Evolutionary conservation across 2,888 invertebrate genomes (phyloP), one percentile per base, ranked within the genome.

Genomic region (Bibio marci): DNA sequence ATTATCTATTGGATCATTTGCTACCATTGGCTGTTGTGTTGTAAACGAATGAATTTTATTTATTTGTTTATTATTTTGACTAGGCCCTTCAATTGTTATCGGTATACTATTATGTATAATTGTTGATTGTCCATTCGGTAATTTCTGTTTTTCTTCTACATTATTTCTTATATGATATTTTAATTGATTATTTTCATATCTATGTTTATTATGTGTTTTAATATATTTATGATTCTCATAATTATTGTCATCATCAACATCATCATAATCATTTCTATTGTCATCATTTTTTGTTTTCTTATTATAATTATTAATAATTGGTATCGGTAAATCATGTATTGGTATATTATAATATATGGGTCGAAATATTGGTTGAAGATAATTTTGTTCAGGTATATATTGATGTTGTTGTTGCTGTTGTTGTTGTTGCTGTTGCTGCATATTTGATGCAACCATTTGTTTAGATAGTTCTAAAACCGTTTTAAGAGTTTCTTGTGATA

Each of bases 391-490:
- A 8, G 17, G 30, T 10, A 30, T 22, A 13, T 25, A 25, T 32
- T 6, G 38, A n/a, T 28, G 28, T 6, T 17, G 31, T 17, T 2
- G 15, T 5, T 12, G 17, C 8, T 19, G 26, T 26, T 4, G 27
- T 26, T 13, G 26, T 15, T 15, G 51, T 49, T 30, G 50, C 50
- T 8, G 48, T 46, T 7, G 51, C 50, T 6, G 52, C 48, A 25
- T 46, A 39, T 45, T 43, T 17, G 46, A 46, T 52, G 57, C 52
- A 34, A 59, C 54, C 59, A 62, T 58, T 47, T 62, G 60, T 41
- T 62, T 59, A 1, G 62, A 62, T 4, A 62, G 44, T 38, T 62
- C 59, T 33, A 62, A 45, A 1, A 62, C 57, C 0, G 60, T 62
- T 44, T 59, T 60, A 3, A 62, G 38, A 1, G 62, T 62, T 31